Conservation (phyloP, 2,797 vertebrate genomes). For the Crotalus adamanteus region DNA sequence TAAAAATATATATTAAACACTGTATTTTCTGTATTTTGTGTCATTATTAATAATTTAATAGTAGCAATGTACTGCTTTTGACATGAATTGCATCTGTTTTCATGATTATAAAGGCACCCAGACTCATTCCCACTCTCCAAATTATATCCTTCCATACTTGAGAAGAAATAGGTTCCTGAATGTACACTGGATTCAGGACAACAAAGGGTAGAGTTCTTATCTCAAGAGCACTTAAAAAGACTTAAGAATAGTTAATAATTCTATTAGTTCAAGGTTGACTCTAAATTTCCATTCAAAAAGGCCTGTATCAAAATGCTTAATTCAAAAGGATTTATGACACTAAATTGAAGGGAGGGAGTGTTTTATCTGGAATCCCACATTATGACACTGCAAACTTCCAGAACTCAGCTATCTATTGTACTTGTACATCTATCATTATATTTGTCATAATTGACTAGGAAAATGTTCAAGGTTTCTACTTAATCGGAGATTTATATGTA, state of each 20-base stretch:
- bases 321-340: constrained; percentile 9
- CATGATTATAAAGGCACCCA: background rate
- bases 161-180: constrained; percentile 42
- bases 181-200: constrained; percentile 38
- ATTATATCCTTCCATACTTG: constrained; percentile 54
- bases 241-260: constrained; percentile 43
- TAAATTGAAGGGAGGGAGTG: background rate
- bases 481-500: constrained; percentile 22
- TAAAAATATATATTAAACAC: background rate
- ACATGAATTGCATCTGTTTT: background rate
- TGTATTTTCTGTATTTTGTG: background rate
- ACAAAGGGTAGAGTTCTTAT: constrained; percentile 29
- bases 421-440: background rate
- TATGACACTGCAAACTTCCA: constrained; percentile 21
- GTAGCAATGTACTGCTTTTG: background rate
- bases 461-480: background rate
- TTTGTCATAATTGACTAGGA: constrained; percentile 11
- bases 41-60: background rate
- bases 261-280: constrained; percentile 20
- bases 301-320: background rate
- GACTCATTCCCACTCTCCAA: constrained; percentile 31
- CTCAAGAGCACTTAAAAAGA: constrained; percentile 47
- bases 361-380: constrained; percentile 4
- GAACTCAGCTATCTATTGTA: constrained; percentile 21
- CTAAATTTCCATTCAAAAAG: constrained; percentile 9